These are phyloP conservation scores for Enteromius radiatus DNA, from an alignment of 2,797 vertebrate genomes.

Conservation along the genomic window DNA sequence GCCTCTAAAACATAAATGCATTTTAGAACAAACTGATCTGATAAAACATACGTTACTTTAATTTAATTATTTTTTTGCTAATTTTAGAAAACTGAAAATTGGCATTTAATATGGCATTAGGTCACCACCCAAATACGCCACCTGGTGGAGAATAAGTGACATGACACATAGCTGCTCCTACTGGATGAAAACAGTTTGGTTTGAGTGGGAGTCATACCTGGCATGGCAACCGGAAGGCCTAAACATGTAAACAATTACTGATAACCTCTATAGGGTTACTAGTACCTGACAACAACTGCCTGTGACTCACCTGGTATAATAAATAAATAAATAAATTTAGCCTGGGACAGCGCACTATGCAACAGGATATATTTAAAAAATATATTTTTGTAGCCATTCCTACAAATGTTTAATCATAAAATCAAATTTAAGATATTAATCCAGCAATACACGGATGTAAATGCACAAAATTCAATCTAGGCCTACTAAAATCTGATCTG, in stretches of 20 bases:
- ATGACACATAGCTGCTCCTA: background rate
- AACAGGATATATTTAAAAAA: background rate
- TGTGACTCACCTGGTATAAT: background rate
- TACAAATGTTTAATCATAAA: background rate
- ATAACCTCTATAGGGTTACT: background rate
- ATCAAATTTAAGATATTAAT: background rate
- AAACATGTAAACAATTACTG: constrained; percentile 11
- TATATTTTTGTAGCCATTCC: background rate
- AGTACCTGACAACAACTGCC: background rate
- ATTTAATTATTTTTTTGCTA: background rate
- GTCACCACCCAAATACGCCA: constrained; percentile 59
- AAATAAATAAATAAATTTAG: background rate
- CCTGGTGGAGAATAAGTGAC: constrained; percentile 66
- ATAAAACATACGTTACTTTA: background rate
- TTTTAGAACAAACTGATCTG: background rate
- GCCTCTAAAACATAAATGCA: background rate
- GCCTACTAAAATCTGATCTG: background rate
- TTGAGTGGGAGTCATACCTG: background rate
- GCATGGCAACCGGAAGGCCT: constrained; percentile 47
- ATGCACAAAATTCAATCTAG: background rate
- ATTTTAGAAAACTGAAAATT: background rate
- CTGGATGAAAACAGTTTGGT: background rate
- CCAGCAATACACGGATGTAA: background rate
- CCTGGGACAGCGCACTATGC: background rate
- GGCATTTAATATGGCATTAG: background rate